Conservation (phyloP, 2,113 vertebrate genomes). For the Hippocampus barbouri region DNA sequence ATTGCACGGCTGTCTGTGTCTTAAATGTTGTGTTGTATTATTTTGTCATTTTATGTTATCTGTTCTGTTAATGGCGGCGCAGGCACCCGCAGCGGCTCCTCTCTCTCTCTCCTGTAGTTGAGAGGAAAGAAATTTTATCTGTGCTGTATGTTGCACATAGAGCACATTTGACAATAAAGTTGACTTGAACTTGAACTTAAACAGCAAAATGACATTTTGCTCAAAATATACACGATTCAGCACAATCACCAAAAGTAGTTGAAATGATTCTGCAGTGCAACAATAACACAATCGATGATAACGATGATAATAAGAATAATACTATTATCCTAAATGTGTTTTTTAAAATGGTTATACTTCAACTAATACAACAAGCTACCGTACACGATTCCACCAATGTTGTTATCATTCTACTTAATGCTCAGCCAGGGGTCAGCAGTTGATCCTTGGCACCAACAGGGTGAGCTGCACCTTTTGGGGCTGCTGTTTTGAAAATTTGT, state of each 20-base stretch:
- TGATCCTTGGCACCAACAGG: constrained; percentile 36
- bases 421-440: constrained; percentile 27
- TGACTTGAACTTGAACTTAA: no score
- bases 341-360: neutral
- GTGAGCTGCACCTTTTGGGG: constrained; percentile 12
- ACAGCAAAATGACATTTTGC: neutral
- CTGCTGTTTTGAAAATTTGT: constrained; percentile 11
- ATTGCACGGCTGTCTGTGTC: no score
- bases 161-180: no score
- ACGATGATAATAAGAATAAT: neutral
- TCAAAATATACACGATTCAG: neutral
- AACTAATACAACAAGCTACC: neutral
- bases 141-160: no score
- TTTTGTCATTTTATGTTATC: no score
- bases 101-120: no score
- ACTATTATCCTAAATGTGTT: neutral
- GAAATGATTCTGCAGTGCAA: neutral
- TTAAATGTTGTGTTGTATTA: no score
- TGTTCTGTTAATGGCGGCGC: no score
- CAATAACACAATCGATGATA: neutral
- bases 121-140: no score
- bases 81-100: no score
- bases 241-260: no score
- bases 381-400: constrained; percentile 3
- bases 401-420: constrained; percentile 16